These are phyloP conservation scores for Chaenodraco wilsoni DNA, from an alignment of 2,797 vertebrate genomes.

Conservation along the genomic window DNA sequence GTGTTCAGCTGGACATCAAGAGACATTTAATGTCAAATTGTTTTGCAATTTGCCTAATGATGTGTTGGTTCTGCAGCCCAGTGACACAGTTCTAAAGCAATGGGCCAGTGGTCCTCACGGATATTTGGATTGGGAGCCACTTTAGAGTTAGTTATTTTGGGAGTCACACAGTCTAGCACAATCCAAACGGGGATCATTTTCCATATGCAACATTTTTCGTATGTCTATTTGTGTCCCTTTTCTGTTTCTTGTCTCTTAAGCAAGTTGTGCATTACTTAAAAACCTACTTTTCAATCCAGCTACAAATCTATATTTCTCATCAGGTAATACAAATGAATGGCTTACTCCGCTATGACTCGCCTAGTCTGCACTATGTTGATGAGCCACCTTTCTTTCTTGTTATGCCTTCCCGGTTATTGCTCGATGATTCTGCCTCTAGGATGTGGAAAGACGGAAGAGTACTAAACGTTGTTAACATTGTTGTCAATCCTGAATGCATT, in stretches of 20 bases:
- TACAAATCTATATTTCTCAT: slow-evolving; percentile 20
- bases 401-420: neutral
- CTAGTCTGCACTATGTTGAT: neutral
- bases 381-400: neutral
- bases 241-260: slow-evolving; percentile 5
- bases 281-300: neutral
- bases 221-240: slow-evolving; percentile 35
- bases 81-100: slow-evolving; percentile 23
- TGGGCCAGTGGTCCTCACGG: slow-evolving; percentile 25
- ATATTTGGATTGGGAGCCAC: slow-evolving; percentile 50
- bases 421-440: neutral
- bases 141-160: slow-evolving; percentile 61
- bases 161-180: slow-evolving; percentile 28
- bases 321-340: slow-evolving; percentile 2
- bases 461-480: slow-evolving; percentile 20
- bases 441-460: slow-evolving; percentile 11
- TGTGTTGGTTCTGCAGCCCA: slow-evolving; percentile 14
- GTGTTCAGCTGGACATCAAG: slow-evolving; percentile 2
- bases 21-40: slow-evolving; percentile 32
- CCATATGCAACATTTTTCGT: slow-evolving; percentile 52
- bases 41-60: slow-evolving; percentile 49
- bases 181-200: slow-evolving; percentile 49
- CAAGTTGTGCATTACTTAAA: neutral
- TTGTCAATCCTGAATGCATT: slow-evolving; percentile 33
- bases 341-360: neutral